Conservation (phyloP, 1,140 invertebrate genomes). For the Psilanteris sp. region DNA sequence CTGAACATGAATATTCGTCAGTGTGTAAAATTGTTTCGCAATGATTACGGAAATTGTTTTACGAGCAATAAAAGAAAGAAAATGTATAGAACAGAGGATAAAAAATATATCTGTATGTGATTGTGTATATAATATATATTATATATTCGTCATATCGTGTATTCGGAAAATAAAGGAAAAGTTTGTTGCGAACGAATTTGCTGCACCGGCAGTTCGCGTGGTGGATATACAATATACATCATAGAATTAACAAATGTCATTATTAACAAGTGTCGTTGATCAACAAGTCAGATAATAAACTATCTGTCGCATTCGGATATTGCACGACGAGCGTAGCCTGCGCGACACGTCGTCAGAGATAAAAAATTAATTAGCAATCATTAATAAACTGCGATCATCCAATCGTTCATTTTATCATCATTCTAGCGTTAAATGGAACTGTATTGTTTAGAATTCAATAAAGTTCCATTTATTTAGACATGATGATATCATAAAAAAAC, state of each 20-base stretch:
- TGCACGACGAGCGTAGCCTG: slow-evolving; percentile 31
- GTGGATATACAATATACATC: slow-evolving; percentile 39
- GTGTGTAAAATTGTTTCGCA: slow-evolving; percentile 28
- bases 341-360: slow-evolving; percentile 16
- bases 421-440: too few relatives aligned
- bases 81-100: slow-evolving; percentile 36
- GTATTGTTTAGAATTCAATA: too few relatives aligned
- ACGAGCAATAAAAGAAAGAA: slow-evolving; percentile 1
- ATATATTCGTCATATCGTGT: slow-evolving; percentile 46
- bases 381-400: neutral
- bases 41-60: neutral
- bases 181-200: slow-evolving; percentile 33
- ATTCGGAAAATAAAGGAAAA: slow-evolving; percentile 31
- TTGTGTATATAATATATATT: slow-evolving; percentile 46
- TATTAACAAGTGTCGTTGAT: slow-evolving; percentile 59
- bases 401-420: neutral
- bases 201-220: slow-evolving; percentile 27
- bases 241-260: slow-evolving; percentile 58
- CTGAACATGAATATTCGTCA: slow-evolving; percentile 21
- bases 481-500: too few relatives aligned
- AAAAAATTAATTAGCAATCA: slow-evolving; percentile 9
- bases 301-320: slow-evolving; percentile 40
- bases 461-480: too few relatives aligned
- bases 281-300: slow-evolving; percentile 55
- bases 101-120: slow-evolving; percentile 49